Base-by-base conservation (phyloP, 2,113 vertebrate species). In the Caloenas nicobarica region DNA sequence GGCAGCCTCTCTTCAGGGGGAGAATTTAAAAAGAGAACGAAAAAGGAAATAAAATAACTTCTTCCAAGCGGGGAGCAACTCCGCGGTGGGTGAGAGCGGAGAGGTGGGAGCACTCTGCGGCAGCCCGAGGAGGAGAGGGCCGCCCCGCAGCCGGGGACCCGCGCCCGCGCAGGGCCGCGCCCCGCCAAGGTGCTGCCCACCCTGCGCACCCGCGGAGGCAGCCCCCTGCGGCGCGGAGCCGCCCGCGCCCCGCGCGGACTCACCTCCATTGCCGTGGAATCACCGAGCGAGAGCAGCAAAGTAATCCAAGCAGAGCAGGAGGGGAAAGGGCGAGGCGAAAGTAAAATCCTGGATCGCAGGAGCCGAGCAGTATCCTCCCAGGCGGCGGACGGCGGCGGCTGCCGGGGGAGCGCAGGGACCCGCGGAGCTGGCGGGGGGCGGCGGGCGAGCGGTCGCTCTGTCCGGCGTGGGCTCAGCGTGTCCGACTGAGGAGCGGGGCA, bases 221-320 rank as follows among this genome's bases (percentile, higher is more conserved):
- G 46, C 33, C 53, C 58, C 86, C 70, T 7, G 48, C 48, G 26
- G 56, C 24, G 77, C 54, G 40, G 74, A 54, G 56, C 33, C 29
- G 28, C 60, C 66, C 6, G 60, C 34, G 25, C 54, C 85, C 48
- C 66, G 25, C 73, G 64, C 82, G 82, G 70, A 98, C 97, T 97
- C 97, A 98, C 97, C 97, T 98, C 97, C 97, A 98, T 96, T 78
- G 93, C 93, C 82, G 95, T 85, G 84, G 96, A 95, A 96, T 96
- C 91, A 48, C 95, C 88, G n/a, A 81, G 91, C 21, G 25, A 89
- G 78, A 88, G 95, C 94, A 91, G 96, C 95, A 82, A 51, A 97
- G 96, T 97, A 98, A 98, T 98, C 98, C 97, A 85, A 97, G 94
- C 58, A 76, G 77, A 85, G 94, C 91, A 26, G 79, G 74, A 64